Evolutionary conservation across 2,797 vertebrate species (phyloP), one percentile per base, ranked within the genome.

Genomic region (Rhynchonycteris naso): DNA sequence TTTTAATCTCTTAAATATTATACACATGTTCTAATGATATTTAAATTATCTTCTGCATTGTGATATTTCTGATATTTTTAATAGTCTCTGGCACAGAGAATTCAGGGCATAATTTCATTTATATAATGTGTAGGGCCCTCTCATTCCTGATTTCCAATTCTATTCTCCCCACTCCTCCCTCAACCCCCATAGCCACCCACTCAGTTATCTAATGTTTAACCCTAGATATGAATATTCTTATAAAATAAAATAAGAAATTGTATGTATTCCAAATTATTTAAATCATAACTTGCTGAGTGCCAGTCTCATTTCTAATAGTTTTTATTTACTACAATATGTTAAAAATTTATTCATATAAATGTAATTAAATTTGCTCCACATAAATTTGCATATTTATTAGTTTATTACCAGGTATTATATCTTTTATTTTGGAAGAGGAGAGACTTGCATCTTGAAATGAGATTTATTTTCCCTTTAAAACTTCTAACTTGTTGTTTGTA

Each of bases 1-100:
- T 80, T 96, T 92, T 66, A 26, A 15, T 71, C 22, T 68, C 30
- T 81, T 61, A 74, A 88, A 24, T 56, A 80, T n/a, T 81, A 38
- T 71, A 61, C 0, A 18, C 28, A 15, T 50, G 0, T 47, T 93
- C 16, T 76, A 75, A 22, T 86, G 33, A 4, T 19, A 58, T 50
- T 88, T 88, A 56, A 68, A 63, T 78, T 82, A 38, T 79, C 54
- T 92, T 78, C 10, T 50, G 18, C 33, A n/a, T 71, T 47, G 75
- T 81, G 35, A 61, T 52, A 90, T 90, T 33, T 56, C 7, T 13
- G 3, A 59, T 19, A 78, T 88, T 82, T 65, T 63, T 33, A 35
- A 33, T 79, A 92, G 30, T 10, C 7, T 79, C 15, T 89, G 22
- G 15, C 24, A 21, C 14, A 59, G 59, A 30, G 18, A 19, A 72